A percentile compares a stretch with the other conserved stretches of the same genome.
phyloP scores from a whole-genome alignment of 2,113 vertebrate species.

The Anguilla rostrata region DNA sequence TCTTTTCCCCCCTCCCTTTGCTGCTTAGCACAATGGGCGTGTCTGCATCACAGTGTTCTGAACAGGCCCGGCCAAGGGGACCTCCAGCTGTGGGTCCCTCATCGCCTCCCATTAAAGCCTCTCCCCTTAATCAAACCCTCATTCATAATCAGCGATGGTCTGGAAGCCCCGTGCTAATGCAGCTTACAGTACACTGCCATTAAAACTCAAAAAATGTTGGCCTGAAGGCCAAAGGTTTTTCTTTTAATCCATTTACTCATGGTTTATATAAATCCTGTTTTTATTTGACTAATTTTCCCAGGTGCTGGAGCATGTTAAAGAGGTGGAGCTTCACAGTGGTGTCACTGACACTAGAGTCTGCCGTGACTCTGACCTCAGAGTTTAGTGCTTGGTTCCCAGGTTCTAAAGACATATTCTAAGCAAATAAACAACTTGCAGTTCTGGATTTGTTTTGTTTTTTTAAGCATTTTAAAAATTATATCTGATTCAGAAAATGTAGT shows the following conservation, averaged over 20 bases:
- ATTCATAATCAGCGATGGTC: slow-evolving; percentile 44
- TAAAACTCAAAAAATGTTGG: background rate
- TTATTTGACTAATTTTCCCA: background rate
- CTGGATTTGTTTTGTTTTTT: too few species aligned
- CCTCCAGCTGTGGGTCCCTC: background rate
- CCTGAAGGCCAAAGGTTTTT: background rate
- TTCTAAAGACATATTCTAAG: too few species aligned
- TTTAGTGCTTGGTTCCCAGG: background rate
- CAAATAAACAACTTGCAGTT: too few species aligned
- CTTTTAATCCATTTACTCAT: background rate
- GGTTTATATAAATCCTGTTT: background rate
- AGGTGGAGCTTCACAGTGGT: background rate
- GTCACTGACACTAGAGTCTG: background rate
- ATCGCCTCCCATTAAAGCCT: slow-evolving; percentile 36
- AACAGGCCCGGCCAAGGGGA: background rate
- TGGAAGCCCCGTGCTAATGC: slow-evolving; percentile 12
- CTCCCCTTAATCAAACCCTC: slow-evolving; percentile 38
- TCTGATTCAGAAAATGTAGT: background rate
- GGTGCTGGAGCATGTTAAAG: background rate
- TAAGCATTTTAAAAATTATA: too few species aligned
- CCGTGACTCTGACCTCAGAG: background rate
- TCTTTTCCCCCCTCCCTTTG: background rate
- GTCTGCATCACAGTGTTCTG: background rate
- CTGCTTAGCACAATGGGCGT: background rate
- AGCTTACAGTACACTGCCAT: background rate